A percentile compares a stretch with the other conserved stretches of the same genome.
Conservation (phyloP, 64 coral and sea anemone species). For the Actinia tenebrosa region DNA sequence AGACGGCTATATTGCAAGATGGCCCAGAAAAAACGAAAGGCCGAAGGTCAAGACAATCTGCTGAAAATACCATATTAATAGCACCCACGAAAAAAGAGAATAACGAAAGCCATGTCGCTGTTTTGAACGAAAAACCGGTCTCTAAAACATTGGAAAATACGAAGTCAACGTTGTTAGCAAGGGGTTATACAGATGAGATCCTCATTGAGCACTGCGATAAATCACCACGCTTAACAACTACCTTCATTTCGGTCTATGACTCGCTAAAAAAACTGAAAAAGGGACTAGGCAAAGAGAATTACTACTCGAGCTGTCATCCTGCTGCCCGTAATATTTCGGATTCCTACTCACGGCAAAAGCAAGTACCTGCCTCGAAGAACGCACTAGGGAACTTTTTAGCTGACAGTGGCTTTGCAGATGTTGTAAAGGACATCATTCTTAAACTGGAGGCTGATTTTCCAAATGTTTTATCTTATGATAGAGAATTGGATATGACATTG, state of each 20-base stretch:
- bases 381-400: not conserved
- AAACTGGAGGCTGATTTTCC: not conserved
- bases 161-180: not conserved
- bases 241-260: not conserved
- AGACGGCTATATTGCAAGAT: too few species aligned
- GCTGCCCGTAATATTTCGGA: not conserved
- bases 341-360: not conserved
- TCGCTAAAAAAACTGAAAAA: not conserved
- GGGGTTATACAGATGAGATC: not conserved
- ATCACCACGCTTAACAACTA: not conserved
- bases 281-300: not conserved
- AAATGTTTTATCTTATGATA: not conserved
- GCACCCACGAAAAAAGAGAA: not conserved
- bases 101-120: not conserved
- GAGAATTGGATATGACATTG: not conserved
- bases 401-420: not conserved
- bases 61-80: not conserved
- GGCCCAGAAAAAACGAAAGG: too few species aligned
- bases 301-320: not conserved
- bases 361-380: not conserved
- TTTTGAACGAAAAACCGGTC: not conserved
- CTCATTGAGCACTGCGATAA: not conserved
- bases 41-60: too few species aligned
- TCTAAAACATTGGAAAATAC: not conserved
- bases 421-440: not conserved